Evolutionary conservation across 37 sponge, comb jelly and placozoan genomes (phyloP), one percentile per base, ranked within the genome.

Genomic region (Aplysina aerophoba): DNA sequence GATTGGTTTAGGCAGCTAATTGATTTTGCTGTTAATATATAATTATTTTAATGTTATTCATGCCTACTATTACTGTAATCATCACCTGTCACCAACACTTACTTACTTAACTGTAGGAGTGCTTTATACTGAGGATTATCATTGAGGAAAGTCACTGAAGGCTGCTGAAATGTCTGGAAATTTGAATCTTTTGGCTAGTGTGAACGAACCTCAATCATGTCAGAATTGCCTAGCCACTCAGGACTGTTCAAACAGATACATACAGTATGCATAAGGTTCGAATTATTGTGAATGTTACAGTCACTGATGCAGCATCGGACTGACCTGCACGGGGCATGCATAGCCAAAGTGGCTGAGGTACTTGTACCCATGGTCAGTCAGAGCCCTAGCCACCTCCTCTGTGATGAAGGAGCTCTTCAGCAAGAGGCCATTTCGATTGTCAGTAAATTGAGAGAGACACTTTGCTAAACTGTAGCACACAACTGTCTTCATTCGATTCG

Each of bases 311-410:
- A 6, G 27, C 4, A 62, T 13, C 25, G 4, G 27, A 22, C n/a
- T 62, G 79, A 98, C 91, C 92, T 92, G 83, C 20, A 98, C 95
- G 77, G 98, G 98, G 60, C 97, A 96, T 92, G 96, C 92, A 33
- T 81, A 81, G 14, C 96, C 89, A 58, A 98, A 96, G 19, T 66
- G 82, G 58, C 94, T 96, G 37, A 87, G 56, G 30, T 90, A 87
- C 84, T 98, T 98, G 84, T 94, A 98, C 39, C 96, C 90, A 53
- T 83, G 80, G 27, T 91, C 91, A 1, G 94, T 60, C 55, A 98
- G 81, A 25, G 75, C 81, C 74, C 87, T 92, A 19, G 98, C 96
- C 13, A 74, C 85, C 1, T 75, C 69, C 41, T 56, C 80, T 53
- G 83, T 72, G 20, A 96, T 68, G 15, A 86, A 79, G 38, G 90